Base-by-base conservation (phyloP, 1,140 invertebrate genomes). In the Bicyclus anynana region DNA sequence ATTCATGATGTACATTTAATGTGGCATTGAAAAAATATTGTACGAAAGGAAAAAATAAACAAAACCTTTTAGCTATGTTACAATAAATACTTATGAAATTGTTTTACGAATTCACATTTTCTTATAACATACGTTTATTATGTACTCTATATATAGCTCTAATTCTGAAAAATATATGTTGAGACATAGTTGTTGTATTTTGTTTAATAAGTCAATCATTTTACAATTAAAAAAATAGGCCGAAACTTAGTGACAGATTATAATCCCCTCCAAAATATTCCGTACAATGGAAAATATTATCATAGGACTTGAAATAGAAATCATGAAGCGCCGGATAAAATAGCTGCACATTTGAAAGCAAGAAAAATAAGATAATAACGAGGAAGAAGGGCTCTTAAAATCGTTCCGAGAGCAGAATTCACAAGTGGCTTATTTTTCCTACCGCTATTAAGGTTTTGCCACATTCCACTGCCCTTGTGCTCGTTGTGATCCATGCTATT, bases 331-430 rank as follows among this genome's bases (percentile, higher is more conserved):
- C 5, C 44, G 44, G 21, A 14, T 21, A 47, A 26, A 47, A 47
- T 47, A 47, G 33, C 55, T 46, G 49, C 51, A 55, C 53, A 57
- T 48, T 61, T 53, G 51, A 53, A 57, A 64, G 59, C 53, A 67
- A 71, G 66, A 72, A 72, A 72, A 69, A 72, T 72, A 72, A 59
- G 66, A 72, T 69, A 69, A 72, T 72, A 69, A 69, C 58, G 62
- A 56, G 50, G 2, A 38, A 18, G 55, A 66, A 66, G 63, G 65
- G 61, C 67, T 54, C 70, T 73, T 69, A 63, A 64, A 69, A 73
- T 65, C 57, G 67, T 61, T 62, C 29, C 67, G 65, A 62, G 67
- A 60, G 62, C n/a, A 37, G 70, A 72, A 69, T 73, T 65, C 58
- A 50, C 67, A 67, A 67, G 65, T 59, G 47, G 59, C 60, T 67